Evolutionary conservation across 92 coral and sea anemone genomes (phyloP).

Genomic region (Porites rus): DNA sequence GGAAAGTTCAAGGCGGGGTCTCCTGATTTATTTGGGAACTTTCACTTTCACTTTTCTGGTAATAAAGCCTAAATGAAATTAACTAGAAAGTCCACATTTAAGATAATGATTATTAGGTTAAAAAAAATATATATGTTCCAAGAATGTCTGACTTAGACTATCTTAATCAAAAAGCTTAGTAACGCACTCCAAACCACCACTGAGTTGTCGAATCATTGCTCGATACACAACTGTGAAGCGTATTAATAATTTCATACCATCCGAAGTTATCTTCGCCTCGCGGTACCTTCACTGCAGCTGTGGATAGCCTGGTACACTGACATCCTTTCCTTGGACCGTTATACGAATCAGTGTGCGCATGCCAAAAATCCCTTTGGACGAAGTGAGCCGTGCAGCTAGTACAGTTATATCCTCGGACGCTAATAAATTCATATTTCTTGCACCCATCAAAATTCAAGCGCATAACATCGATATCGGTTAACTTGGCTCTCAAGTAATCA

Average conservation of each 20-base stretch:
- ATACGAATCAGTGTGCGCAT: slow-evolving; percentile 28
- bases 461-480: slow-evolving; percentile 46
- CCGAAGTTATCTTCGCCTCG: slow-evolving; percentile 45
- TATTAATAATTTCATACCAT: slow-evolving; percentile 5
- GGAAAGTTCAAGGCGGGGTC: no score
- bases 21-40: no score
- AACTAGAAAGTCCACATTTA: neutral
- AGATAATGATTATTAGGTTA: neutral
- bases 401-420: slow-evolving; percentile 43
- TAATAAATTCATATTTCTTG: slow-evolving; percentile 36
- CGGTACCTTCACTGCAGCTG: neutral
- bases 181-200: slow-evolving; percentile 52
- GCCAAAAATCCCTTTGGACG: neutral
- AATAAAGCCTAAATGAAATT: neutral
- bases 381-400: slow-evolving; percentile 30
- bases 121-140: no score
- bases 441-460: slow-evolving; percentile 7
- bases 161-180: neutral
- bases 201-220: slow-evolving; percentile 41
- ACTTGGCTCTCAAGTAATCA: slow-evolving; percentile 51
- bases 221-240: slow-evolving; percentile 31
- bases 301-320: neutral
- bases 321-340: neutral
- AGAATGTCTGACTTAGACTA: no score
- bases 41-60: no score